Conservation (phyloP, 1,140 invertebrate genomes). For the Lepidurus packardi region DNA sequence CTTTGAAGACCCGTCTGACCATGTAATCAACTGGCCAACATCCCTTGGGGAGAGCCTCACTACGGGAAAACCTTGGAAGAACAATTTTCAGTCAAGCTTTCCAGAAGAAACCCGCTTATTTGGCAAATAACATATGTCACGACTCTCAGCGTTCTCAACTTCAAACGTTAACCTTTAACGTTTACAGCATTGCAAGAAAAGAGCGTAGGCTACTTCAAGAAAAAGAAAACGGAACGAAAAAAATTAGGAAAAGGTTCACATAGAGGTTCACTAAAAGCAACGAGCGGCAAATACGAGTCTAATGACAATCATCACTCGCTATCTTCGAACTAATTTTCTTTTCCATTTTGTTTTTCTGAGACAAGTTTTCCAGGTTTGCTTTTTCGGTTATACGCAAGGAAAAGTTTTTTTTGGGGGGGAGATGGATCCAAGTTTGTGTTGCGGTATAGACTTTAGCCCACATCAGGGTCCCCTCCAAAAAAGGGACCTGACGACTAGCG, state of each 20-base stretch:
- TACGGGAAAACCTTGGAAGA: not conserved
- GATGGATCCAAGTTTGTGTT: slow-evolving; percentile 16
- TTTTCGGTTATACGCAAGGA: not conserved
- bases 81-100: slow-evolving; percentile 4
- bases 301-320: slow-evolving; percentile 5
- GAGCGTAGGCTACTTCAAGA: not conserved
- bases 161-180: slow-evolving; percentile 1
- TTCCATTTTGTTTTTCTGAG: not conserved
- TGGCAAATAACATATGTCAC: slow-evolving; percentile 19
- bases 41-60: slow-evolving; percentile 11
- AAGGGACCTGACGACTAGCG: not conserved
- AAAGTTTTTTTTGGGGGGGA: not conserved
- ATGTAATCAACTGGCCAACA: slow-evolving; percentile 13
- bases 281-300: not conserved
- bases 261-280: not conserved
- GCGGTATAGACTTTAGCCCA: not conserved
- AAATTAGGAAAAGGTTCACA: not conserved
- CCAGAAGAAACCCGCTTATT: slow-evolving; percentile 17
- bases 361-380: not conserved
- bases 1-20: slow-evolving; percentile 17
- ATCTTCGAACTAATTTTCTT: not conserved
- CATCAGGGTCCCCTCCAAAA: not conserved
- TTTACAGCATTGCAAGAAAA: not conserved
- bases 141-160: not conserved
- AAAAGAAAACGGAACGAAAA: not conserved